Percentiles rank a stretch among this genome's conserved stretches.
Conservation (phyloP, 1,140 invertebrate species). For the Himalopsyche phryganea region DNA sequence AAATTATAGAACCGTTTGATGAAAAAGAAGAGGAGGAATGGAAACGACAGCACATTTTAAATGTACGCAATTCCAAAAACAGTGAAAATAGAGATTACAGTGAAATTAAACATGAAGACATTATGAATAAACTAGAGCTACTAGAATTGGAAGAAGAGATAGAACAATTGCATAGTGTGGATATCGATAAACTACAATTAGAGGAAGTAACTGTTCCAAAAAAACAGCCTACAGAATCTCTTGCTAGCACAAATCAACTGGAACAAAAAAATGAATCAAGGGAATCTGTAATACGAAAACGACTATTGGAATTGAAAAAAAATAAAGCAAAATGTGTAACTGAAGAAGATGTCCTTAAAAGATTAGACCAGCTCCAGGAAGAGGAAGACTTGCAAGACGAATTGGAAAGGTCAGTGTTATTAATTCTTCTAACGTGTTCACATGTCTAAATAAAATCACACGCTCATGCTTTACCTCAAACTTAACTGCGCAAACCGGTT, state of each 20-base stretch:
- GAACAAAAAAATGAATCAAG: slow-evolving; percentile 41
- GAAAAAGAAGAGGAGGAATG: slow-evolving; percentile 57
- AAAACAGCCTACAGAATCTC: too few relatives aligned
- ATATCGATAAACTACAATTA: background rate
- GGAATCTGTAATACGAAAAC: slow-evolving; percentile 51
- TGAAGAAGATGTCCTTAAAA: slow-evolving; percentile 49
- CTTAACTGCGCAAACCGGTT: too few relatives aligned
- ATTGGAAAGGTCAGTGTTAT: slow-evolving; percentile 44
- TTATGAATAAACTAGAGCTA: slow-evolving; percentile 48
- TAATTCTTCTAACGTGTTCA: slow-evolving; percentile 23
- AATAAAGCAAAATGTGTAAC: slow-evolving; percentile 41
- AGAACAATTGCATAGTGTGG: slow-evolving; percentile 37
- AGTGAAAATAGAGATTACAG: slow-evolving; percentile 31
- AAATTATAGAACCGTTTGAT: slow-evolving; percentile 59
- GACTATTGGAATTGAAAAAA: slow-evolving; percentile 47
- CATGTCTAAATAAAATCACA: too few relatives aligned
- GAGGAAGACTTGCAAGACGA: slow-evolving; percentile 58
- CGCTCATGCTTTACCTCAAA: too few relatives aligned
- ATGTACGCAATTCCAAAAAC: slow-evolving; percentile 40
- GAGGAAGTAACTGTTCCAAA: background rate
- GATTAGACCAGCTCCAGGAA: slow-evolving; percentile 56
- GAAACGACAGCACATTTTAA: slow-evolving; percentile 47
- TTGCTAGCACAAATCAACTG: too few relatives aligned
- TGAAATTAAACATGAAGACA: slow-evolving; percentile 41
- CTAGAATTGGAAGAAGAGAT: slow-evolving; percentile 52